Conservation (phyloP, 2,888 invertebrate genomes). For the Chrysina gloriosa region DNA sequence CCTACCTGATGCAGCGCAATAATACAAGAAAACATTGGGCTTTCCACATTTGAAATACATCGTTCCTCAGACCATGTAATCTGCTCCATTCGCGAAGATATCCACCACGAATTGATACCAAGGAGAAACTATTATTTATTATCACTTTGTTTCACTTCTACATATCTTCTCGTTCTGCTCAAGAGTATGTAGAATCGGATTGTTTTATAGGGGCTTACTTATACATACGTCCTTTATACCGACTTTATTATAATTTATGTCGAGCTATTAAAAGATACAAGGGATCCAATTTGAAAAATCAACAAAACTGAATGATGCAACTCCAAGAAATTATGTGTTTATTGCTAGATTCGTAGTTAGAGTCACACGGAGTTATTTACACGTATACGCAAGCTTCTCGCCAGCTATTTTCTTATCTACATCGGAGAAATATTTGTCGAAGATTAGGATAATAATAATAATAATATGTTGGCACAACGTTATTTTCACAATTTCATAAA, state of each 20-base stretch:
- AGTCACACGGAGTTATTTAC: no score
- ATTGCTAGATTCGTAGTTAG: no score
- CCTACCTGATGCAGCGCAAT: constrained; percentile 21
- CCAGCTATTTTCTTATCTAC: no score
- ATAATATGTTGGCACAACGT: no score
- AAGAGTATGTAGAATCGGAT: background rate
- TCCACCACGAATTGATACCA: background rate
- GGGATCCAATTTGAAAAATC: background rate
- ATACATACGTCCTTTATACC: no score
- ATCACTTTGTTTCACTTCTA: background rate
- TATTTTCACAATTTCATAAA: no score
- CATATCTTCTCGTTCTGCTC: no score
- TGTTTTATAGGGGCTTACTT: background rate
- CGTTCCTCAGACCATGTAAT: background rate
- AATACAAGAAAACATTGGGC: constrained; percentile 29
- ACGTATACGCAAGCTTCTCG: no score
- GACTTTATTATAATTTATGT: constrained; percentile 1
- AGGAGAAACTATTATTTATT: background rate
- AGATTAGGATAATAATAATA: no score
- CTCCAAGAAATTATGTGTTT: no score
- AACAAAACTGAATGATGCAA: no score
- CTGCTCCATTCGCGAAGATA: background rate
- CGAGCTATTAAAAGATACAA: constrained; percentile 70
- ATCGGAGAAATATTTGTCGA: no score
- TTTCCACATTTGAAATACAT: constrained; percentile 16